A percentile compares a stretch with the other conserved stretches of the same genome.
Evolutionary conservation across 2,888 invertebrate species (phyloP).

Genomic region (Yponomeuta sedellus): DNA sequence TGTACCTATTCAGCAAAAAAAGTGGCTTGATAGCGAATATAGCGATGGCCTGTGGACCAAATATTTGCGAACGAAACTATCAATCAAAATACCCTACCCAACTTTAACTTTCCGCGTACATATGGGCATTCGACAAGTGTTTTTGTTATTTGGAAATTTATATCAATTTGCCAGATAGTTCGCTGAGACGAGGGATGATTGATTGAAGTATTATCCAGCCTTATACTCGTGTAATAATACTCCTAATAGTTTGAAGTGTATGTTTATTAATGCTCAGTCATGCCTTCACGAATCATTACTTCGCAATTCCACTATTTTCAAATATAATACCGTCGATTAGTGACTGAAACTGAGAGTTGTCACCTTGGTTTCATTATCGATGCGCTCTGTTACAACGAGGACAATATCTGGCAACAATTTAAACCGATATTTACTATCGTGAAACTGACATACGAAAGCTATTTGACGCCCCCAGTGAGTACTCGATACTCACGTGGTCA

Average conservation of each 20-base stretch:
- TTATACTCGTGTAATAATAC: background rate
- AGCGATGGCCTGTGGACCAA: background rate
- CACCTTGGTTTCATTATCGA: no score
- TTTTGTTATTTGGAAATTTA: background rate
- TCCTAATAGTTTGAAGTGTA: background rate
- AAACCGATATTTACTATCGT: background rate
- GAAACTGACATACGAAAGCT: background rate
- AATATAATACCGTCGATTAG: no score
- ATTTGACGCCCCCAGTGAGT: background rate
- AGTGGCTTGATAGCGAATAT: constrained; percentile 4
- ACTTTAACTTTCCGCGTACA: background rate
- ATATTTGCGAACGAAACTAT: background rate
- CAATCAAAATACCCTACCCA: constrained; percentile 4
- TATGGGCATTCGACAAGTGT: background rate
- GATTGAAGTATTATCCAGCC: background rate
- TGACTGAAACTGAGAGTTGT: no score
- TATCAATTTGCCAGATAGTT: background rate
- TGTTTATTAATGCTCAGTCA: no score
- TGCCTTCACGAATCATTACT: no score
- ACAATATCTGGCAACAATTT: no score
- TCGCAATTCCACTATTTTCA: no score
- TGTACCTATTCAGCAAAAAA: background rate
- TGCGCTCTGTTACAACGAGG: no score
- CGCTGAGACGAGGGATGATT: background rate
- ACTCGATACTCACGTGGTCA: background rate